Percentiles rank a stretch among this genome's conserved stretches.
These are phyloP conservation scores for Vipera ursinii DNA, from an alignment of 2,797 vertebrate species.

Conservation along the genomic window DNA sequence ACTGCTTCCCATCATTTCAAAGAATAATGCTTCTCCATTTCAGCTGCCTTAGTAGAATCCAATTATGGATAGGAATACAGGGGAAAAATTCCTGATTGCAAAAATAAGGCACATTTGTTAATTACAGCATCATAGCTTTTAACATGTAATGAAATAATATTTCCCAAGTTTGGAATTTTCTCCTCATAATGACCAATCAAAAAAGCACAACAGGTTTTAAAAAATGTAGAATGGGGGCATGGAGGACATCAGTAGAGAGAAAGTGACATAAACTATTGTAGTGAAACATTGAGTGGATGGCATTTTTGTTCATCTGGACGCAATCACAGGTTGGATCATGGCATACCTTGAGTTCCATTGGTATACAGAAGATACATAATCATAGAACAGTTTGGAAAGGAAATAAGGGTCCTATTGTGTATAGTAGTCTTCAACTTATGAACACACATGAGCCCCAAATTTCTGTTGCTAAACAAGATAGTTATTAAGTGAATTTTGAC, in stretches of 20 bases:
- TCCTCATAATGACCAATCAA: neutral
- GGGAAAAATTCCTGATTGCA: neutral
- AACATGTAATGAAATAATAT: neutral
- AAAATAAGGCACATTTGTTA: neutral
- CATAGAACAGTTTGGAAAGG: too few species aligned
- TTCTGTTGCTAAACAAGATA: neutral
- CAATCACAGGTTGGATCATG: neutral
- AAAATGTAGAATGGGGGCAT: neutral
- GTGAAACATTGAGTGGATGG: neutral
- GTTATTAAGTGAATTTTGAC: neutral
- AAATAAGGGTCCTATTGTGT: neutral
- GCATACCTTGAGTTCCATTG: neutral
- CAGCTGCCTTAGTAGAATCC: neutral
- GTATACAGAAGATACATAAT: neutral
- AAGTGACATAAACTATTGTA: neutral
- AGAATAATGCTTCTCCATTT: neutral
- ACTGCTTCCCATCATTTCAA: neutral
- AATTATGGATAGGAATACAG: neutral
- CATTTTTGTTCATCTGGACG: neutral
- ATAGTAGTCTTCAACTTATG: neutral
- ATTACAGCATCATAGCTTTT: neutral
- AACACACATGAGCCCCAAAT: neutral
- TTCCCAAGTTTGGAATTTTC: neutral
- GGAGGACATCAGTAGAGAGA: neutral
- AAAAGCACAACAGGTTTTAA: neutral